Percentiles rank a stretch among this genome's conserved stretches.
Conservation (phyloP, 2,113 vertebrate genomes). For the Triplophysa tibetana region DNA sequence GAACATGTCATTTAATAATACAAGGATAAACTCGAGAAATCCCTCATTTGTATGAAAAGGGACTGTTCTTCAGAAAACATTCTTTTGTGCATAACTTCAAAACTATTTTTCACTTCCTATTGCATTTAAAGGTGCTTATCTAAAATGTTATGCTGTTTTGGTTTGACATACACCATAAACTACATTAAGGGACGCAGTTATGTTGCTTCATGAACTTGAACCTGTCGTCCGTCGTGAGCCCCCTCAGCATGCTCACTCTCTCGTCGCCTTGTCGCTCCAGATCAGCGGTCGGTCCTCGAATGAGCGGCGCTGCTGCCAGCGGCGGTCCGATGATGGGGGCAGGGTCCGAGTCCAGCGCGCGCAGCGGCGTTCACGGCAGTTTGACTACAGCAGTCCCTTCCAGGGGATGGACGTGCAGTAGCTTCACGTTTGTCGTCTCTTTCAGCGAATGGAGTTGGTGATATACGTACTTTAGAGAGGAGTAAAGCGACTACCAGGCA, state of each 20-base stretch:
- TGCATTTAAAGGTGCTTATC: too few relatives aligned
- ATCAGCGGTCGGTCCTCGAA: constrained; percentile 24
- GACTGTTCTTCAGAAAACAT: too few relatives aligned
- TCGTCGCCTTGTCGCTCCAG: constrained; percentile 21
- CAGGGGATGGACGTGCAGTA: neutral
- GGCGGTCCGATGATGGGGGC: constrained; percentile 8
- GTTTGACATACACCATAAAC: neutral
- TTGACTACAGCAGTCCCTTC: neutral
- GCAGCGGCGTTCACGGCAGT: constrained; percentile 1
- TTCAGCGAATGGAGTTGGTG: constrained; percentile 6
- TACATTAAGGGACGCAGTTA: neutral
- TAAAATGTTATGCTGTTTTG: too few relatives aligned
- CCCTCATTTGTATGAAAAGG: too few relatives aligned
- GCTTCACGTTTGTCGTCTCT: neutral
- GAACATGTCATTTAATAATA: too few relatives aligned
- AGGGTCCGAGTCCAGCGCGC: neutral
- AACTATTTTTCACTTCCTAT: too few relatives aligned
- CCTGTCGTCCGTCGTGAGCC: constrained; percentile 10
- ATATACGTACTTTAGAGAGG: neutral
- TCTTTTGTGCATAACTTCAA: too few relatives aligned
- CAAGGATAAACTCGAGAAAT: too few relatives aligned
- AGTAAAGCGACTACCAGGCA: neutral
- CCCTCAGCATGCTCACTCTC: neutral
- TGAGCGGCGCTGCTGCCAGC: constrained; percentile 11
- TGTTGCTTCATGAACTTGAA: neutral